A percentile compares a stretch with the other conserved stretches of the same genome.
Conservation (phyloP, 2,888 invertebrate species). For the Microctonus hyperodae region DNA sequence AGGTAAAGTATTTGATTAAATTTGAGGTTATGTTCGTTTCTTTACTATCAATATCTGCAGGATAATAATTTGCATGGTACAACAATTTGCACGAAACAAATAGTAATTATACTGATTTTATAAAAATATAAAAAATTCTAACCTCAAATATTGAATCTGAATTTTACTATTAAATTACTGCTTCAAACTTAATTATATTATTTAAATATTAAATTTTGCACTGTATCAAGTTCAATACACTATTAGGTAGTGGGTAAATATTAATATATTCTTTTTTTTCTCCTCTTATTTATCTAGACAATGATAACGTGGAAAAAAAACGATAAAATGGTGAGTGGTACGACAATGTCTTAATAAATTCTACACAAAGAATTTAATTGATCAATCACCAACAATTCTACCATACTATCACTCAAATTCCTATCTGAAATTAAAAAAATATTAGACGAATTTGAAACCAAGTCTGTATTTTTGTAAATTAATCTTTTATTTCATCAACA, state of each 20-base stretch:
- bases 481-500: slow-evolving; percentile 1
- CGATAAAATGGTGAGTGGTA: slow-evolving; percentile 44
- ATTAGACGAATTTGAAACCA: background rate
- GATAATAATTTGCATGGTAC: background rate
- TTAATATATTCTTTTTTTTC: slow-evolving; percentile 16
- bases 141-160: background rate
- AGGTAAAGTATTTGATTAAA: background rate
- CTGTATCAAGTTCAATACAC: background rate
- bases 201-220: background rate
- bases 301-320: slow-evolving; percentile 40
- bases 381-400: background rate
- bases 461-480: slow-evolving; percentile 31
- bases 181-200: too few relatives aligned
- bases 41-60: background rate
- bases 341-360: slow-evolving; percentile 19
- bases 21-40: background rate
- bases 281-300: slow-evolving; percentile 40
- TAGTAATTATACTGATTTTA: background rate
- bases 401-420: background rate
- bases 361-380: background rate
- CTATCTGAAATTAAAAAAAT: too few relatives aligned
- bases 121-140: background rate
- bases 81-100: background rate
- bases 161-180: background rate
- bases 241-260: background rate